A percentile compares a stretch with the other conserved stretches of the same genome.
phyloP scores from a whole-genome alignment of 2,113 vertebrate genomes.

The Rhegmatorhina hoffmannsi region DNA sequence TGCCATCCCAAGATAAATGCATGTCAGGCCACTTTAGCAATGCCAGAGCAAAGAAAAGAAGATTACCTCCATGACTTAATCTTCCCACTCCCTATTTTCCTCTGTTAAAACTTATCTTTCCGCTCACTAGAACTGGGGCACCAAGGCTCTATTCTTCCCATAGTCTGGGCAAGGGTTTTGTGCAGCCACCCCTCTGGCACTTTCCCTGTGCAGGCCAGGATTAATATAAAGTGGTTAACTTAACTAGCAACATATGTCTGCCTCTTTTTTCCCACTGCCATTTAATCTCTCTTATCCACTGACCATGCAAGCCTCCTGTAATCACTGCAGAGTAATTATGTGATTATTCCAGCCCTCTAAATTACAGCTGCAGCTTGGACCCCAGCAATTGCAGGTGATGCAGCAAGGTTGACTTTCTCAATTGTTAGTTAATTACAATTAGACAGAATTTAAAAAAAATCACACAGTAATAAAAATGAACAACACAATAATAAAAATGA shows the following conservation, averaged over 20 bases:
- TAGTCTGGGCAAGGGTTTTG: neutral
- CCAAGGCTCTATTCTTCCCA: neutral
- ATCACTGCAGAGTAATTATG: slow-evolving; percentile 65
- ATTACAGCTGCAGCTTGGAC: slow-evolving; percentile 57
- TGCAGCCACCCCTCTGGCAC: neutral
- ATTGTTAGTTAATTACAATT: slow-evolving; percentile 48
- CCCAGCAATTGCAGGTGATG: slow-evolving; percentile 50
- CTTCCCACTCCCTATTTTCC: neutral
- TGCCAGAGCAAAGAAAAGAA: neutral
- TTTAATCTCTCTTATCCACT: slow-evolving; percentile 63
- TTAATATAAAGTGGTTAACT: slow-evolving; percentile 42
- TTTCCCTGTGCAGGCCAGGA: neutral
- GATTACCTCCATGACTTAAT: neutral
- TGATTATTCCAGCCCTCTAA: slow-evolving; percentile 67
- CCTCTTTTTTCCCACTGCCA: slow-evolving; percentile 32
- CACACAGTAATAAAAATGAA: neutral
- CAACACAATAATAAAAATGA: neutral
- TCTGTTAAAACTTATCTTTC: neutral
- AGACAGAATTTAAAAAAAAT: neutral
- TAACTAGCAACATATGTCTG: slow-evolving; percentile 59
- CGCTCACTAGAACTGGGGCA: neutral
- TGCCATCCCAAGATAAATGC: neutral
- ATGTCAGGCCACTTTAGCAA: neutral
- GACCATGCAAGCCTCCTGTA: slow-evolving; percentile 48
- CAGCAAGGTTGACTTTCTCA: slow-evolving; percentile 27